Percentiles rank a stretch among this genome's conserved stretches.
Conservation (phyloP, 1,140 invertebrate genomes). For the Calycopis cecrops region DNA sequence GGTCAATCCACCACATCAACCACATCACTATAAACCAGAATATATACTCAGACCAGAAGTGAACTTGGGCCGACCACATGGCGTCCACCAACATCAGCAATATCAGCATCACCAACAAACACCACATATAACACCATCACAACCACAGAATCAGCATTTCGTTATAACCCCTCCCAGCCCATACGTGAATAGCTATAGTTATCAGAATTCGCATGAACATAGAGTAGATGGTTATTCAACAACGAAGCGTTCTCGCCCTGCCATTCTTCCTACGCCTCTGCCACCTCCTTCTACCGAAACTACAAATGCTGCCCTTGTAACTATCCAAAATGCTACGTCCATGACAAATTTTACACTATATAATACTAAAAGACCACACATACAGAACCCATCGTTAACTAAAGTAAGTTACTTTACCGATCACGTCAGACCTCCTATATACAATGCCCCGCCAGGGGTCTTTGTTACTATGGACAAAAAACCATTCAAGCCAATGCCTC, state of each 20-base stretch:
- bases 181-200: slow-evolving; percentile 24
- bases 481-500: slow-evolving; percentile 69
- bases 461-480: slow-evolving; percentile 69
- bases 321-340: slow-evolving; percentile 34
- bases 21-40: slow-evolving; percentile 37
- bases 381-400: slow-evolving; percentile 33
- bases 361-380: slow-evolving; percentile 47
- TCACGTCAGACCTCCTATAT: slow-evolving; percentile 55
- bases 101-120: slow-evolving; percentile 19
- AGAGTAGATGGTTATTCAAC: slow-evolving; percentile 36
- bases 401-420: slow-evolving; percentile 54
- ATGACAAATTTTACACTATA: slow-evolving; percentile 31
- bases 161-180: slow-evolving; percentile 26
- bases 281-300: slow-evolving; percentile 33
- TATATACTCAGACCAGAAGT: too few species aligned
- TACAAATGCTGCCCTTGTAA: slow-evolving; percentile 28
- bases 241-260: slow-evolving; percentile 46
- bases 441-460: slow-evolving; percentile 62
- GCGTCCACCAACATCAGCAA: not conserved
- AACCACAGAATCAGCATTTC: slow-evolving; percentile 37
- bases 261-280: slow-evolving; percentile 53
- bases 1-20: slow-evolving; percentile 36
- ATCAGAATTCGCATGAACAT: slow-evolving; percentile 35
- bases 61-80: not conserved
- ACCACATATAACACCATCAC: slow-evolving; percentile 27